phyloP scores from a whole-genome alignment of 2,888 invertebrate species.

The Eupithecia dodoneata region DNA sequence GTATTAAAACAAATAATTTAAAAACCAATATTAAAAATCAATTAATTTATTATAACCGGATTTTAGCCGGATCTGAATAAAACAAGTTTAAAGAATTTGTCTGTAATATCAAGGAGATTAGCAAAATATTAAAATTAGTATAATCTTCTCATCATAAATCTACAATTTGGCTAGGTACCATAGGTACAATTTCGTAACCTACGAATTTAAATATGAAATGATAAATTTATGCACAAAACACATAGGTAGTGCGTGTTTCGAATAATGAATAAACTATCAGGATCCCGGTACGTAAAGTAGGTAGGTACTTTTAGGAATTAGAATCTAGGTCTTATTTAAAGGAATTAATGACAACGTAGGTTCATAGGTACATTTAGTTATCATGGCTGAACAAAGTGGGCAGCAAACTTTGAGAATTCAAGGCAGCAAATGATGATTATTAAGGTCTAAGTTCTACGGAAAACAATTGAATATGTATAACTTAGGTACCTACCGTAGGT shows the following conservation, averaged over 20 bases:
- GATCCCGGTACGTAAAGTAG: background rate
- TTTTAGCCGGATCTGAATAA: background rate
- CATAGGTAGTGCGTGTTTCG: background rate
- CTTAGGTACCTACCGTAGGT: conserved; percentile 53
- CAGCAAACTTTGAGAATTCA: background rate
- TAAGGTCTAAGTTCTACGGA: background rate
- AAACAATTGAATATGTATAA: conserved; percentile 21
- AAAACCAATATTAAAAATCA: background rate
- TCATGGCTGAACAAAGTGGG: background rate
- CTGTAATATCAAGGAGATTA: background rate
- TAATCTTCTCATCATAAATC: background rate
- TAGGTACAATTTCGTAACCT: background rate
- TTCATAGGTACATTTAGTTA: background rate
- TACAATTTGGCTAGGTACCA: background rate
- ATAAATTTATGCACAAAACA: background rate
- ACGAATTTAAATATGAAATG: background rate
- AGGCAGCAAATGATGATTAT: background rate
- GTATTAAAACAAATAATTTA: background rate
- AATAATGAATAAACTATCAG: background rate
- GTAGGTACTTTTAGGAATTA: background rate
- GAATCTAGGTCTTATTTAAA: background rate
- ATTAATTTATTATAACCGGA: background rate
- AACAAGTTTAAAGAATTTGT: background rate
- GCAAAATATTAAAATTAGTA: background rate
- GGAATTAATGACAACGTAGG: background rate